Percentiles rank a stretch among this genome's conserved stretches.
Evolutionary conservation across 2,888 invertebrate genomes (phyloP).

Genomic region (Oxystoma pomonae): DNA sequence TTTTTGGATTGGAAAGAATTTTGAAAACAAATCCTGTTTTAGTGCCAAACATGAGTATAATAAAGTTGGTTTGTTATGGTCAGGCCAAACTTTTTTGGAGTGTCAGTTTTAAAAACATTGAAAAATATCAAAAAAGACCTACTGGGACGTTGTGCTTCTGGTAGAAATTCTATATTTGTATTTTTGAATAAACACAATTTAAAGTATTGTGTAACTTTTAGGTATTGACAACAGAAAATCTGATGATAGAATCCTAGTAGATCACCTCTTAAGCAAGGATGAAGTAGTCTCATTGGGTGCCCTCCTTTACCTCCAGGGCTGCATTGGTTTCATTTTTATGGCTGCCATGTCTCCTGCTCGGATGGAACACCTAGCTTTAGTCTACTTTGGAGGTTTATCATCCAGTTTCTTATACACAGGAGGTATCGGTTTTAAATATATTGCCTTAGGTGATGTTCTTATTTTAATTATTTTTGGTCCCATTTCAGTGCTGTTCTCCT

Average conservation of each 20-base stretch:
- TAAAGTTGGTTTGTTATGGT: too few species aligned
- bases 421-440: slow-evolving; percentile 92
- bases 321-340: slow-evolving; percentile 49
- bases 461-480: slow-evolving; percentile 93
- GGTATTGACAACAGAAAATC: slow-evolving; percentile 85
- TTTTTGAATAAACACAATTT: too few species aligned
- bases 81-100: too few species aligned
- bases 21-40: too few species aligned
- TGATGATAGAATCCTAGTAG: slow-evolving; percentile 92
- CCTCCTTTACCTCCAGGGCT: slow-evolving; percentile 81
- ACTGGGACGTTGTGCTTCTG: not conserved
- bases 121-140: slow-evolving; percentile 1
- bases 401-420: slow-evolving; percentile 96
- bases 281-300: slow-evolving; percentile 80
- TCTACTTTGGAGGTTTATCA: slow-evolving; percentile 92
- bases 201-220: slow-evolving; percentile 14
- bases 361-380: slow-evolving; percentile 91
- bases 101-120: slow-evolving; percentile 43
- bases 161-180: not conserved
- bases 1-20: too few species aligned
- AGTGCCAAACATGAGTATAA: too few species aligned
- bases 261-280: slow-evolving; percentile 79
- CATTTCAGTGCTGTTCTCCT: slow-evolving; percentile 89
- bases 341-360: slow-evolving; percentile 74
- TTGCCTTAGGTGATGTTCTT: slow-evolving; percentile 89